A percentile compares a stretch with the other conserved stretches of the same genome.
Conservation (phyloP, 2,888 invertebrate species). For the Stenodema calcarata region DNA sequence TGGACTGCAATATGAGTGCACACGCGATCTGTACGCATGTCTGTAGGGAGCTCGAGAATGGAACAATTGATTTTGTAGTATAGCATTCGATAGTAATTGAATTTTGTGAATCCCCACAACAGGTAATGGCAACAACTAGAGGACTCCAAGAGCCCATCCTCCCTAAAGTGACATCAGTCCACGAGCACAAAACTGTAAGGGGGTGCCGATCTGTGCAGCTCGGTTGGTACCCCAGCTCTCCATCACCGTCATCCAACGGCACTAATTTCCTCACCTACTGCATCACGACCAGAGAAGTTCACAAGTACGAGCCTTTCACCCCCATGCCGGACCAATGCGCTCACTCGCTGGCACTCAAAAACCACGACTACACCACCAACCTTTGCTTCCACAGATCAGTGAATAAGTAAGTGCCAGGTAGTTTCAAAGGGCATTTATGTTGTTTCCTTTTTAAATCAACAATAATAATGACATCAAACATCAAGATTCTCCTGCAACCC, state of each 20-base stretch:
- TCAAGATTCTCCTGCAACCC: too few relatives aligned
- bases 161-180: constrained; percentile 65
- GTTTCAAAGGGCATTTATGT: neutral
- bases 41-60: too few relatives aligned
- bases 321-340: constrained; percentile 63
- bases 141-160: constrained; percentile 66
- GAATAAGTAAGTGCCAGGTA: constrained; percentile 57
- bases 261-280: constrained; percentile 61
- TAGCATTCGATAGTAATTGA: neutral
- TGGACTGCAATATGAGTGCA: too few relatives aligned
- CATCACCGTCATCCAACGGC: constrained; percentile 35
- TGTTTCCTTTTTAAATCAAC: too few relatives aligned
- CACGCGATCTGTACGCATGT: too few relatives aligned
- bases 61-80: too few relatives aligned
- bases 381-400: constrained; percentile 58
- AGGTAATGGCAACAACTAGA: constrained; percentile 65
- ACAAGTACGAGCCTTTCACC: constrained; percentile 34
- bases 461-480: too few relatives aligned
- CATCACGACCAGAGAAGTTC: constrained; percentile 61
- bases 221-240: constrained; percentile 65
- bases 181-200: constrained; percentile 64
- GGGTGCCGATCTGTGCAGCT: constrained; percentile 66
- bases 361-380: constrained; percentile 61
- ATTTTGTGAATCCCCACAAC: neutral
- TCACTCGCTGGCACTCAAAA: constrained; percentile 62